Percentiles rank a stretch among this genome's conserved stretches.
phyloP scores from a whole-genome alignment of 2,888 invertebrate genomes.

The Synanthedon tipuliformis region DNA sequence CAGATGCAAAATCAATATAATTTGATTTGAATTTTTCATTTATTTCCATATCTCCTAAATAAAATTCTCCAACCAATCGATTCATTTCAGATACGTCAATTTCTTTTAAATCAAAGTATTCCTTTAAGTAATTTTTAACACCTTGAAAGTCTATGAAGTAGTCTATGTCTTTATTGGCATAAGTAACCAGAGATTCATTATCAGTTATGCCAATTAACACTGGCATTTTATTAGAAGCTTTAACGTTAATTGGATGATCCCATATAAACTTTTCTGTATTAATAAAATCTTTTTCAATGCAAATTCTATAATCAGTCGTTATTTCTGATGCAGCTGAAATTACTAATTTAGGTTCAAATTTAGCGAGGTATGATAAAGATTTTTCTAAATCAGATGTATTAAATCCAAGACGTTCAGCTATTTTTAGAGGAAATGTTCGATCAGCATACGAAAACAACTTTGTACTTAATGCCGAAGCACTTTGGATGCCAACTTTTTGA shows the following conservation, averaged over 20 bases:
- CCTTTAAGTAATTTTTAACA: conserved; percentile 5
- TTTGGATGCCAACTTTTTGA: conserved; percentile 20
- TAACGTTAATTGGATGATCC: background rate
- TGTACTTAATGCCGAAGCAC: conserved; percentile 16
- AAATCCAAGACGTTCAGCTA: conserved; percentile 22
- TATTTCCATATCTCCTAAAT: conserved; percentile 27
- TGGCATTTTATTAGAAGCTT: conserved; percentile 3
- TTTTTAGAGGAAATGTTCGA: conserved; percentile 9
- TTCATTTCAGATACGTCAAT: conserved; percentile 11
- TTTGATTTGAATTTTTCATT: conserved; percentile 17
- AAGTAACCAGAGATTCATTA: background rate
- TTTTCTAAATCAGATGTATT: conserved; percentile 14
- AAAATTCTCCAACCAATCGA: conserved; percentile 20
- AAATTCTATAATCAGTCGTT: conserved; percentile 3
- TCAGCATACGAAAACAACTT: conserved; percentile 12
- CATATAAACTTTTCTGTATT: conserved; percentile 9
- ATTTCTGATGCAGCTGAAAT: conserved; percentile 1
- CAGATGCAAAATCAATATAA: conserved; percentile 13
- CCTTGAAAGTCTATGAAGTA: conserved; percentile 1
- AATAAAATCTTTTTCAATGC: conserved; percentile 12
- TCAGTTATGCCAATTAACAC: conserved; percentile 9
- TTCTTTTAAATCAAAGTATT: conserved; percentile 12
- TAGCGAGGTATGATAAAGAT: conserved; percentile 17
- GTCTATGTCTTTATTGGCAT: background rate
- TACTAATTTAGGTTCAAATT: conserved; percentile 3